Base-by-base conservation (phyloP, 2,888 invertebrate species). In the Therioaphis trifolii region DNA sequence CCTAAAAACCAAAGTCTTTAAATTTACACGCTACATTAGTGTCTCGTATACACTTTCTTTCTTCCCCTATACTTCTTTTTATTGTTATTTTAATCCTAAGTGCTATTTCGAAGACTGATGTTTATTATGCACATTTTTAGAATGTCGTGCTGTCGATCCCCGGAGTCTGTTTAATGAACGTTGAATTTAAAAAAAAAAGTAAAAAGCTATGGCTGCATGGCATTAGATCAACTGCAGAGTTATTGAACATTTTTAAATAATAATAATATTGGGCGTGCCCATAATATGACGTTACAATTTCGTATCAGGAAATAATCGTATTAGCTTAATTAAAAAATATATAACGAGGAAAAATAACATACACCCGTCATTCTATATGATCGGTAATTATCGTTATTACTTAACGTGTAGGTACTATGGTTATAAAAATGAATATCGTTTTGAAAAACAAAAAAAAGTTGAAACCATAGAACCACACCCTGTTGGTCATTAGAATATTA, bases 21-120 rank as follows among this genome's bases (percentile, higher is more conserved):
- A 82, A 82, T 82, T 82, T 82, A 82, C 82, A 82, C 82, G 82
- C 82, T 82, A 82, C 82, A 82, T 82, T 82, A 82, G 82, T 74
- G 74, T 52, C 27, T 63, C 49, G 82, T 82, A 82, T 82, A 35
- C 66, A 82, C 82, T 63, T 63, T 74, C 46, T 52, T 40, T n/a
- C 82, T 74, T 66, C 52, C 74, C 24, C 52, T 63, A 4, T 63
- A 40, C 52, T 74, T 52, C 40, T 4, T 82, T 82, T 82, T 82
- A 74, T 82, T 82, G 72, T 82, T 82, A 82, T 82, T 82, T 82
- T 82, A 82, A 82, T 82, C 61, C 74, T 74, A 35, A 82, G 82
- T 82, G 82, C 82, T 63, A 72, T 82, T 82, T 66, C 27, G 52
- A 74, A 82, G 74, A 74, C 63, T 82, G 82, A 82, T 82, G 52